Percentiles rank a stretch among this genome's conserved stretches.
Evolutionary conservation across 1,140 invertebrate genomes (phyloP).

Genomic region (Sycophila sp.): DNA sequence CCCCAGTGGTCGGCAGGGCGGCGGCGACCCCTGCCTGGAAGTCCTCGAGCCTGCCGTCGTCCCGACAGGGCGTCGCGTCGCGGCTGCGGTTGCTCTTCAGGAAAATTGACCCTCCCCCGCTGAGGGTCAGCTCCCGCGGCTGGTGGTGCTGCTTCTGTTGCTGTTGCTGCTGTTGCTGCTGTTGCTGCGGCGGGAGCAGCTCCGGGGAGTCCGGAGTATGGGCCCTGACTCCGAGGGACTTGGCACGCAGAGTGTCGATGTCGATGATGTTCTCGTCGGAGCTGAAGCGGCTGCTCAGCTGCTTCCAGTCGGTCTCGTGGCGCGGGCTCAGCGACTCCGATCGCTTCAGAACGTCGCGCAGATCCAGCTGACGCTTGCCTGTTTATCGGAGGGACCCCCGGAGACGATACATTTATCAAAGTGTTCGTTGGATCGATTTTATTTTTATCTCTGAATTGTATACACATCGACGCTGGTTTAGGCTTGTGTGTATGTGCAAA

Average conservation of each 20-base stretch:
- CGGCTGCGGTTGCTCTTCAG: conserved; percentile 74
- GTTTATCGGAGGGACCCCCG: background rate
- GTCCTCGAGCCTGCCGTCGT: conserved; percentile 54
- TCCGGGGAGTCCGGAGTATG: conserved; percentile 39
- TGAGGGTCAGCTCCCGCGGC: conserved; percentile 61
- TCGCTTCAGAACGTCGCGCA: conserved; percentile 57
- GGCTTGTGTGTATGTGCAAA: too few species aligned
- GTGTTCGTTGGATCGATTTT: too few species aligned
- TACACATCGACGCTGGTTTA: too few species aligned
- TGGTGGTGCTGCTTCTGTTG: conserved; percentile 43
- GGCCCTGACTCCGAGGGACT: conserved; percentile 45
- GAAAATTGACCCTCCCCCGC: conserved; percentile 75
- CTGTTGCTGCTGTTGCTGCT: background rate
- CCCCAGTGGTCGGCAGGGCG: too few species aligned
- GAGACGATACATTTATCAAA: too few species aligned
- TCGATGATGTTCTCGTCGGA: conserved; percentile 65
- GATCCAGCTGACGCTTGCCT: conserved; percentile 46
- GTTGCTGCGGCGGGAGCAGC: background rate
- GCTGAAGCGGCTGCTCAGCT: conserved; percentile 55
- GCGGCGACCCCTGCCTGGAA: conserved; percentile 44
- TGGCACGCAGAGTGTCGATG: conserved; percentile 69
- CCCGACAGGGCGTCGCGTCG: conserved; percentile 56
- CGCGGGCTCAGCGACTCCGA: conserved; percentile 62
- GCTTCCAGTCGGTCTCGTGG: conserved; percentile 62
- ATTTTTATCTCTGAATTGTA: too few species aligned